Evolutionary conservation across 2,888 invertebrate genomes (phyloP).

Genomic region (Lochmaea capreae): DNA sequence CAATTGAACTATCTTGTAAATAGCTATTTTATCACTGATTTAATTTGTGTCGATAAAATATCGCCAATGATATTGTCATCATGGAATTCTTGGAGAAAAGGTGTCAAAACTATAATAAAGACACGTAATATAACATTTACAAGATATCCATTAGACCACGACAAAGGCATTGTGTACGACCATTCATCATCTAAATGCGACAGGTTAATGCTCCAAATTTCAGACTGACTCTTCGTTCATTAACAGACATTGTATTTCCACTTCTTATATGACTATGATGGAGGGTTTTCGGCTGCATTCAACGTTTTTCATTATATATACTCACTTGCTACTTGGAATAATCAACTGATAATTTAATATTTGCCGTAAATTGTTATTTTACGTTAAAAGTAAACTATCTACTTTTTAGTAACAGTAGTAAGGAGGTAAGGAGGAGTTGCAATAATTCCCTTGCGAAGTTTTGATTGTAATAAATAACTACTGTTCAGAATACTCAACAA

Average conservation of each 20-base stretch:
- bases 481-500: neutral
- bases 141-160: constrained; percentile 32
- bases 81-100: neutral
- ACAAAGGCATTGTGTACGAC: constrained; percentile 29
- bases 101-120: neutral
- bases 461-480: neutral
- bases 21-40: too few relatives aligned
- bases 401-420: neutral
- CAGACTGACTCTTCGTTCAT: constrained; percentile 37
- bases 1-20: too few relatives aligned
- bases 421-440: neutral
- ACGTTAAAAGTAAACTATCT: neutral
- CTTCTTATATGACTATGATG: constrained; percentile 34
- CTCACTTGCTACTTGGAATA: constrained; percentile 11
- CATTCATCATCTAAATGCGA: constrained; percentile 35
- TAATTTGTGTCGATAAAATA: too few relatives aligned
- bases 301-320: constrained; percentile 24
- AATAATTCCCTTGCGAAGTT: neutral
- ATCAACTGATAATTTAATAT: neutral
- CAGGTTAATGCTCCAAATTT: constrained; percentile 34
- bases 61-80: neutral
- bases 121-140: constrained; percentile 31
- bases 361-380: neutral
- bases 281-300: constrained; percentile 28
- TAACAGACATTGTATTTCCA: constrained; percentile 37